Percentiles rank a stretch among this genome's conserved stretches.
These are phyloP conservation scores for Pseudeuparius sepicola DNA, from an alignment of 2,888 invertebrate species.

Conservation along the genomic window DNA sequence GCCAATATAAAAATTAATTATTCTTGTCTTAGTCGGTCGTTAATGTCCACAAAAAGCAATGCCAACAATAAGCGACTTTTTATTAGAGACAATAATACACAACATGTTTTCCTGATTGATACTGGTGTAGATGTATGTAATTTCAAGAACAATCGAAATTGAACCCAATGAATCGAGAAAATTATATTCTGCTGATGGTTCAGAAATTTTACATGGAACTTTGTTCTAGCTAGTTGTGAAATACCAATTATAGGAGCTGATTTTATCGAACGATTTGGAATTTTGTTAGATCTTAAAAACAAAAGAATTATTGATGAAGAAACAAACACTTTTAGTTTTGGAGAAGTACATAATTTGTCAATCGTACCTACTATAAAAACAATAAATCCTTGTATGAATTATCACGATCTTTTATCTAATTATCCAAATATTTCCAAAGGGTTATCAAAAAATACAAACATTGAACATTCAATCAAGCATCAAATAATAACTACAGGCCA, in stretches of 20 bases:
- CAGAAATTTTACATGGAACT: slow-evolving; percentile 1
- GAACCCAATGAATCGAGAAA: neutral
- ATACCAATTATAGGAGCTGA: neutral
- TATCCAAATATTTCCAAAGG: neutral
- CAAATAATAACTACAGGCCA: slow-evolving; percentile 5
- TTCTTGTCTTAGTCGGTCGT: too few relatives aligned
- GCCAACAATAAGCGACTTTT: neutral
- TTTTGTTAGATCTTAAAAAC: neutral
- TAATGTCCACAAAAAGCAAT: too few relatives aligned
- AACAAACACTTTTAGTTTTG: neutral
- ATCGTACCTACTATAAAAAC: neutral
- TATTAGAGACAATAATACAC: neutral
- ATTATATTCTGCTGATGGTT: neutral
- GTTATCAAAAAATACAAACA: neutral
- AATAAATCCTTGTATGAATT: neutral
- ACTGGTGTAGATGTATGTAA: neutral
- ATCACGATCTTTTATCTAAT: neutral
- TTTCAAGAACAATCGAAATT: neutral
- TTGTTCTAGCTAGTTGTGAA: neutral
- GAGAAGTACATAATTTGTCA: neutral
- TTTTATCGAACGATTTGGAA: neutral
- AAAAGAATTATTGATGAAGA: neutral
- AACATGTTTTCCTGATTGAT: neutral
- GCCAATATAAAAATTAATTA: too few relatives aligned
- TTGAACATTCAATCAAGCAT: neutral